Conservation (phyloP, 2,113 vertebrate genomes). For the Athene noctua region DNA sequence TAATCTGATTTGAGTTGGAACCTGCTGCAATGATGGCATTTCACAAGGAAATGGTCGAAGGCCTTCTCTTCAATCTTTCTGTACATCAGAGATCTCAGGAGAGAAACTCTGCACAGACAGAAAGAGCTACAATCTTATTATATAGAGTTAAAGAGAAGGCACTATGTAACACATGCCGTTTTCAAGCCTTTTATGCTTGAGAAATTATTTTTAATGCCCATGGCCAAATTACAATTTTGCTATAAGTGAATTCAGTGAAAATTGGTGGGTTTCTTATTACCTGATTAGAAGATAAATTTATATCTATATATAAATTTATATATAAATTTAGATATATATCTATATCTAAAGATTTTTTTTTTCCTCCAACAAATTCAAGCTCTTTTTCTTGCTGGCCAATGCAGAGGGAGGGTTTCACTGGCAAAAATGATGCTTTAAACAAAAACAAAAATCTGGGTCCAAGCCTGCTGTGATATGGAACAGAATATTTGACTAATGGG, state of each 20-base stretch:
- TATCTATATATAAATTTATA: too few relatives aligned
- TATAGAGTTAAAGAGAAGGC: neutral
- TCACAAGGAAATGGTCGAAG: neutral
- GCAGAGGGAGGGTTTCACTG: neutral
- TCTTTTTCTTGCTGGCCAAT: neutral
- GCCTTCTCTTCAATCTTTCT: neutral
- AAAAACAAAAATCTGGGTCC: neutral
- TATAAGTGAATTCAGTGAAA: neutral
- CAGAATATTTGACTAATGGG: neutral
- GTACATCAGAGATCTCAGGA: neutral
- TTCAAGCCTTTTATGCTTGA: neutral
- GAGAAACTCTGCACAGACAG: neutral
- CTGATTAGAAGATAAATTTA: neutral
- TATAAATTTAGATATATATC: too few relatives aligned
- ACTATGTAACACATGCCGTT: neutral
- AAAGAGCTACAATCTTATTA: neutral
- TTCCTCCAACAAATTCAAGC: neutral
- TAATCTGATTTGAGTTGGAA: conserved; percentile 5
- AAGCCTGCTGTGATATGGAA: neutral
- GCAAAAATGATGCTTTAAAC: neutral
- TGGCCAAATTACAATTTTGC: neutral
- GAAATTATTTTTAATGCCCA: neutral
- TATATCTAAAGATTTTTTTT: neutral
- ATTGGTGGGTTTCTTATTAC: neutral
- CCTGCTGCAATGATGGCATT: neutral